These are phyloP conservation scores for Atta colombica DNA, from an alignment of 1,140 invertebrate species.

Conservation along the genomic window DNA sequence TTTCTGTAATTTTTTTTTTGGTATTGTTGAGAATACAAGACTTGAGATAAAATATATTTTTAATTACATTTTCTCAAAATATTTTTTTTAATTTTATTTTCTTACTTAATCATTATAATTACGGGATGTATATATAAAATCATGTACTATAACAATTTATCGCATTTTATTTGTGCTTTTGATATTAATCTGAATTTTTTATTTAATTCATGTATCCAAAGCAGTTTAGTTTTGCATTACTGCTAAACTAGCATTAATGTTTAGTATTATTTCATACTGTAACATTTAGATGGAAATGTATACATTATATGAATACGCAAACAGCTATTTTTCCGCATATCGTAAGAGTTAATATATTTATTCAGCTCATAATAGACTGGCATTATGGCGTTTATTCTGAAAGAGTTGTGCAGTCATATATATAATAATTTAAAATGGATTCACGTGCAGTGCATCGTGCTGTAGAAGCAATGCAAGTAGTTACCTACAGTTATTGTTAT, in stretches of 20 bases:
- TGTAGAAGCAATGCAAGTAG: constrained; percentile 20
- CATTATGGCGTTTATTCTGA: constrained; percentile 3
- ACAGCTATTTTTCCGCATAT: not conserved
- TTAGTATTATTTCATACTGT: too few relatives aligned
- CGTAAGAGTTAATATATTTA: constrained; percentile 39
- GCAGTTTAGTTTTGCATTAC: not conserved
- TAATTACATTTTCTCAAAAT: constrained; percentile 8
- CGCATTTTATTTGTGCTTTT: not conserved
- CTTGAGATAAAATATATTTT: not conserved
- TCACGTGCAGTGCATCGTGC: constrained; percentile 16
- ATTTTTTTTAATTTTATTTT: not conserved
- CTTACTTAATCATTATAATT: not conserved
- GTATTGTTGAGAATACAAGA: not conserved
- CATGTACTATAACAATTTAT: not conserved
- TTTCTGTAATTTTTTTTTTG: not conserved
- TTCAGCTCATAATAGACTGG: constrained; percentile 16
- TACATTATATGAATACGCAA: not conserved
- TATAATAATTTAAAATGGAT: constrained; percentile 50
- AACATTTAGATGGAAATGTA: not conserved
- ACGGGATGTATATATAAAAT: not conserved
- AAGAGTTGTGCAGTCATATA: not conserved
- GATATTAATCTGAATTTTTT: not conserved
- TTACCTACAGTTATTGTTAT: constrained; percentile 50
- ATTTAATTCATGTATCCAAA: not conserved
- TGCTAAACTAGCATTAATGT: too few relatives aligned